phyloP scores from a whole-genome alignment of 2,888 invertebrate genomes.

The Xanthia icteritia region DNA sequence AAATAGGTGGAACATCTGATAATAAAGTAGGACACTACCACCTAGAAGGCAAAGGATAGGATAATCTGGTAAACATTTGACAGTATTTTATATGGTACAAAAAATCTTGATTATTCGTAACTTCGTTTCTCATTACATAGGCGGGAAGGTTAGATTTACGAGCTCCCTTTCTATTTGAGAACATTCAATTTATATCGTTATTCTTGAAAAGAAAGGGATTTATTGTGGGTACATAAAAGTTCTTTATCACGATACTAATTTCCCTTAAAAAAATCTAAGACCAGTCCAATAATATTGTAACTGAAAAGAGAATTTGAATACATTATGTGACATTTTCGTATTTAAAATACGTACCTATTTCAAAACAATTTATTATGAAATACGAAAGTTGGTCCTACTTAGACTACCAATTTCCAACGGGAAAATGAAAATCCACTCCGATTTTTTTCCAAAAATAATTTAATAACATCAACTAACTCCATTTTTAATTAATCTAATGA shows the following conservation, averaged over 20 bases:
- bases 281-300: neutral
- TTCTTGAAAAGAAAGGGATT: slow-evolving; percentile 39
- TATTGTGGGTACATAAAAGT: slow-evolving; percentile 19
- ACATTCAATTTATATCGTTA: slow-evolving; percentile 25
- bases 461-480: neutral
- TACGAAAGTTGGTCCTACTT: neutral
- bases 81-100: slow-evolving; percentile 17
- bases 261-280: slow-evolving; percentile 1
- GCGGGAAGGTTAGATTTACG: slow-evolving; percentile 43
- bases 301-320: neutral
- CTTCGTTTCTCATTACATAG: slow-evolving; percentile 37
- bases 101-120: slow-evolving; percentile 29
- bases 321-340: neutral
- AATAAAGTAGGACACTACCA: neutral
- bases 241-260: slow-evolving; percentile 8
- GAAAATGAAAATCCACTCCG: slow-evolving; percentile 23
- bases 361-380: neutral
- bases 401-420: neutral
- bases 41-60: neutral
- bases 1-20: neutral
- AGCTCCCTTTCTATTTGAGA: slow-evolving; percentile 37
- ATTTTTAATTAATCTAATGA: neutral
- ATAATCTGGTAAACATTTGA: slow-evolving; percentile 7
- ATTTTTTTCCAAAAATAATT: neutral
- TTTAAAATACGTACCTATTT: neutral